These are phyloP conservation scores for Platycnemis pennipes DNA, from an alignment of 2,888 invertebrate genomes.

Conservation along the genomic window DNA sequence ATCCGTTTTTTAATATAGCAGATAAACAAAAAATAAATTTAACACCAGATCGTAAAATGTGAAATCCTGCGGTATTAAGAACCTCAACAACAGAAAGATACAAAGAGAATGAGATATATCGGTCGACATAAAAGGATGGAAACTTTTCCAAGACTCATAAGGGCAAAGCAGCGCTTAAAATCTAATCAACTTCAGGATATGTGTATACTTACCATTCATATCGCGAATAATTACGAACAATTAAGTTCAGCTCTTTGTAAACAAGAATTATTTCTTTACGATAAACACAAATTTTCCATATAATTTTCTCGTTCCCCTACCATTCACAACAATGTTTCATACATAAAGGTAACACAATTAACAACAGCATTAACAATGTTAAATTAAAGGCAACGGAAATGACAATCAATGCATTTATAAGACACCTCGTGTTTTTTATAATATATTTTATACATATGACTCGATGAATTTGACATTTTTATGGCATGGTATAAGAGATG, in stretches of 20 bases:
- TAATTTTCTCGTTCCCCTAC: not conserved
- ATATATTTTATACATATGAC: not conserved
- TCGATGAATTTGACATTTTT: not conserved
- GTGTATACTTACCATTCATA: not conserved
- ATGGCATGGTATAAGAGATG: constrained; percentile 48
- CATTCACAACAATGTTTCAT: not conserved
- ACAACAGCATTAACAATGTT: not conserved
- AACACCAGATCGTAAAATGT: no score
- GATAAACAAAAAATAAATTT: no score
- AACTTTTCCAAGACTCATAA: no score
- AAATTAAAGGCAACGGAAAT: not conserved
- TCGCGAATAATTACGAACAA: not conserved
- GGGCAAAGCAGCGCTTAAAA: not conserved
- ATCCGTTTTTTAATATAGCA: no score
- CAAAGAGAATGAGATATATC: no score
- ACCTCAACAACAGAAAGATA: no score
- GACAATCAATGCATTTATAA: not conserved
- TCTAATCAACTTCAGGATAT: not conserved
- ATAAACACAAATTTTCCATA: not conserved
- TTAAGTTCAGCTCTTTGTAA: not conserved
- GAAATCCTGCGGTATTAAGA: no score
- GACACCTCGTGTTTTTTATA: not conserved
- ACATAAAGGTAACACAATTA: not conserved
- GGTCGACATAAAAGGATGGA: no score
- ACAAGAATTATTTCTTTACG: not conserved